Evolutionary conservation across 2,113 vertebrate genomes (phyloP).

Genomic region (Syrrhaptes paradoxus): DNA sequence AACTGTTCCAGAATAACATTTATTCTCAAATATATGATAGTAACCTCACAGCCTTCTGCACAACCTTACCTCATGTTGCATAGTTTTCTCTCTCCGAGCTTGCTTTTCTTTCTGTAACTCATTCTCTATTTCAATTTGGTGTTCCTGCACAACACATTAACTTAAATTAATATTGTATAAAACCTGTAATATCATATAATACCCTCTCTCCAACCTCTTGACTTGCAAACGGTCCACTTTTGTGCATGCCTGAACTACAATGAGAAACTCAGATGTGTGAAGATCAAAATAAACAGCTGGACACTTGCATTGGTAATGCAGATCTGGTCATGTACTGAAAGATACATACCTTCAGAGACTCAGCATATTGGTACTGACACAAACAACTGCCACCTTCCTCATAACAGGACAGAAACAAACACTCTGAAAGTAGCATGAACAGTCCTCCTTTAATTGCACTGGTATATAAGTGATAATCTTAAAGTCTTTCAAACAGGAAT

Average conservation of each 20-base stretch:
- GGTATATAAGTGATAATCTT: neutral
- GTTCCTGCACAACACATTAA: constrained; percentile 70
- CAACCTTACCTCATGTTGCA: constrained; percentile 78
- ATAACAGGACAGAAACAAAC: neutral
- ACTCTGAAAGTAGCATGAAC: neutral
- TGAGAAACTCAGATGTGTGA: neutral
- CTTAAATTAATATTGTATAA: neutral
- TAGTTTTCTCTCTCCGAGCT: constrained; percentile 75
- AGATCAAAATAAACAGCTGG: neutral
- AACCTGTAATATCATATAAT: neutral
- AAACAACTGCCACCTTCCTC: neutral
- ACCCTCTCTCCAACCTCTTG: neutral
- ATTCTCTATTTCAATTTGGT: constrained; percentile 68
- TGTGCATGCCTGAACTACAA: neutral
- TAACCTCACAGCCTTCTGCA: neutral
- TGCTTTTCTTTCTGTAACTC: constrained; percentile 71
- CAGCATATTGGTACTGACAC: neutral
- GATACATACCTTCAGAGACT: neutral
- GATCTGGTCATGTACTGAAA: neutral
- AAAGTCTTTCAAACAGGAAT: neutral
- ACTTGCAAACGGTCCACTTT: neutral
- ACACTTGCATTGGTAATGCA: neutral
- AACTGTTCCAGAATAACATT: neutral
- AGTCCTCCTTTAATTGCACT: neutral
- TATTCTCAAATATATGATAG: neutral